Evolutionary conservation across 2,888 invertebrate species (phyloP), one percentile per base, ranked within the genome.

Genomic region (Oithona nana): DNA sequence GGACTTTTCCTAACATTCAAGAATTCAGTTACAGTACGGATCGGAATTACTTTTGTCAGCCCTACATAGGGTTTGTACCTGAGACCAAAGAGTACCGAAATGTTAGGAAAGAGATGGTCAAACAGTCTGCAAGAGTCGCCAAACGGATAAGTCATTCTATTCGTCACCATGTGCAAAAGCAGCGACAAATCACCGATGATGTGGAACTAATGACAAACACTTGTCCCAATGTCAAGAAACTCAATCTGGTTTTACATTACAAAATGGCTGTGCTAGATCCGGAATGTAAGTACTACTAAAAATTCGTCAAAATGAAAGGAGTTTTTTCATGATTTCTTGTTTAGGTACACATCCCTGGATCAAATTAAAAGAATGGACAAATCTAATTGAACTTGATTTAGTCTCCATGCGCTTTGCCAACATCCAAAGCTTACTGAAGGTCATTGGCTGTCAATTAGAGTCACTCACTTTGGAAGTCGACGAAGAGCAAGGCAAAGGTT

Each of bases 191-290:
- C 1, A 4, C 11, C 20, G 56, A 55, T 11, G 62, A 62, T 28
- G 28, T 62, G 3, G 24, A 31, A n/a, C 39, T 62, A 1, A 56
- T 62, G 54, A 20, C 20, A 11, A 20, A 20, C 30, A n/a, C 26
- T 13, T 62, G 62, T 56, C 62, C 62, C 13, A 62, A 62, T 30
- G 24, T 62, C 6, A 28, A 31, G 22, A 62, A 62, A 20, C 54
- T 62, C 56, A 62, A 62, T 39, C 28, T 62, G 13, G 62, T 62
- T n/a, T 16, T 62, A 13, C 62, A 62, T 28, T 62, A 56, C 39
- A 62, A 56, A 56, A 20, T 54, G 28, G 13, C n/a, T n/a, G 48
- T 62, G 3, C 29, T 62, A 6, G 31, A 30, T 16, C 22, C n/a
- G 49, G 16, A 49, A n/a, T n/a, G 29, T 39, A 39, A 39, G 6